Conservation (phyloP, 2,888 invertebrate species). For the Ennomos quercinarius region DNA sequence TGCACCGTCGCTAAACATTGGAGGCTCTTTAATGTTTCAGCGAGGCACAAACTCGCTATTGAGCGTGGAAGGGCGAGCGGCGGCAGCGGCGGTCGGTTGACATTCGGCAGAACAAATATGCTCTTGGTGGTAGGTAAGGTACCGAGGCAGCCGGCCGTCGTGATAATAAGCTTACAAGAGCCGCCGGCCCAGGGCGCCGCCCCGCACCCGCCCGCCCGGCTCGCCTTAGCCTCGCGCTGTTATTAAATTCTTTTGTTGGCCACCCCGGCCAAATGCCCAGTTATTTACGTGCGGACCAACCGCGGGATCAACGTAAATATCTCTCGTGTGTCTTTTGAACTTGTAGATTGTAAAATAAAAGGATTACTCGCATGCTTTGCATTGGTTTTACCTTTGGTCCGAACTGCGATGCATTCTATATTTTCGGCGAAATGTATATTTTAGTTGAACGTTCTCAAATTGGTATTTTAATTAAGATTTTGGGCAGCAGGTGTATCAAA, state of each 20-base stretch:
- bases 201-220: slow-evolving; percentile 51
- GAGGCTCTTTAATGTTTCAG: slow-evolving; percentile 81
- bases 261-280: slow-evolving; percentile 68
- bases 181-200: slow-evolving; percentile 56
- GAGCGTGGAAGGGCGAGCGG: slow-evolving; percentile 53
- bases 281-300: slow-evolving; percentile 71
- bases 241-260: slow-evolving; percentile 83
- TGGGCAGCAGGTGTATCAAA: slow-evolving; percentile 67
- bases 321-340: slow-evolving; percentile 70
- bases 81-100: slow-evolving; percentile 65
- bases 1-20: slow-evolving; percentile 80
- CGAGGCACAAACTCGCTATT: slow-evolving; percentile 71
- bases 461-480: slow-evolving; percentile 53
- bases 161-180: slow-evolving; percentile 79
- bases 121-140: slow-evolving; percentile 69
- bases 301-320: slow-evolving; percentile 73
- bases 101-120: slow-evolving; percentile 80
- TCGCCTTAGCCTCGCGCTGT: slow-evolving; percentile 66
- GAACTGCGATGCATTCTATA: slow-evolving; percentile 12
- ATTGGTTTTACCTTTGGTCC: slow-evolving; percentile 37
- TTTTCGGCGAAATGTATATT: neutral
- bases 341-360: slow-evolving; percentile 60
- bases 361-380: slow-evolving; percentile 64
- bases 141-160: slow-evolving; percentile 51
- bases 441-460: slow-evolving; percentile 4